These are phyloP conservation scores for rabbit (Oryctolagus cuniculus) DNA, from an alignment of 2,113 vertebrate species.

Conservation along the genomic window DNA sequence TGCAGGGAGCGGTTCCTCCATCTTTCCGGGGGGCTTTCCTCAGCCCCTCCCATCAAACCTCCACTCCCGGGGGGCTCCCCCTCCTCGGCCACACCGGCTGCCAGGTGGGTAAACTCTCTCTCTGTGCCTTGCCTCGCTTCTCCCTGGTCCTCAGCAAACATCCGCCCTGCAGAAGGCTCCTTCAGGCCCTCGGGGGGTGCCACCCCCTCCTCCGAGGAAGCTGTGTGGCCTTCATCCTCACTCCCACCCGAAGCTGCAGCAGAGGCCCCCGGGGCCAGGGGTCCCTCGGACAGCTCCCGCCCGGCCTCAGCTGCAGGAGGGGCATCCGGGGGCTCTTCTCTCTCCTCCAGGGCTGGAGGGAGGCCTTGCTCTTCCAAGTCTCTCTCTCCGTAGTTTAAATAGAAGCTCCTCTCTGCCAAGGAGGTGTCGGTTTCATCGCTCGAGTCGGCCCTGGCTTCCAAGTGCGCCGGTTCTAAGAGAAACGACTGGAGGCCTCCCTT, in stretches of 20 bases:
- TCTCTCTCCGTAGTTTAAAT: conserved; percentile 83
- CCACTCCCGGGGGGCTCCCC: not conserved
- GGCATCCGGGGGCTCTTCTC: not conserved
- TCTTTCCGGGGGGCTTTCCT: conserved; percentile 56
- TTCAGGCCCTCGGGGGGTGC: not conserved
- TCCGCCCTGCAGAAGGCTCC: not conserved
- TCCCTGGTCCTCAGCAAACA: not conserved
- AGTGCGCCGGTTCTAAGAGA: conserved; percentile 59
- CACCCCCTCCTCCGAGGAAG: conserved; percentile 39
- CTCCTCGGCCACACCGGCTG: not conserved
- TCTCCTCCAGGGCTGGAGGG: not conserved
- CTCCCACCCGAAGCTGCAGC: not conserved
- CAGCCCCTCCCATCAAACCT: conserved; percentile 24
- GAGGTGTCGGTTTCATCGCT: conserved; percentile 78
- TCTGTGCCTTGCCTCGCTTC: conserved; percentile 19
- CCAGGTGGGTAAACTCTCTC: not conserved
- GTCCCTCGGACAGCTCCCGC: not conserved
- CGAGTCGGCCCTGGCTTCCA: conserved; percentile 83
- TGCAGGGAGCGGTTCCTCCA: conserved; percentile 34
- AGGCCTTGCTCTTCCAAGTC: conserved; percentile 74
- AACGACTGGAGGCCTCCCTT: conserved; percentile 80
- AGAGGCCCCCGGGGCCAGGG: not conserved
- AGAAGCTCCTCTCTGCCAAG: conserved; percentile 87
- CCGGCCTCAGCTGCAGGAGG: conserved; percentile 15
- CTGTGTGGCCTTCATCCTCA: not conserved